Evolutionary conservation across 2,888 invertebrate genomes (phyloP), one percentile per base, ranked within the genome.

Genomic region (Brenthis daphne): DNA sequence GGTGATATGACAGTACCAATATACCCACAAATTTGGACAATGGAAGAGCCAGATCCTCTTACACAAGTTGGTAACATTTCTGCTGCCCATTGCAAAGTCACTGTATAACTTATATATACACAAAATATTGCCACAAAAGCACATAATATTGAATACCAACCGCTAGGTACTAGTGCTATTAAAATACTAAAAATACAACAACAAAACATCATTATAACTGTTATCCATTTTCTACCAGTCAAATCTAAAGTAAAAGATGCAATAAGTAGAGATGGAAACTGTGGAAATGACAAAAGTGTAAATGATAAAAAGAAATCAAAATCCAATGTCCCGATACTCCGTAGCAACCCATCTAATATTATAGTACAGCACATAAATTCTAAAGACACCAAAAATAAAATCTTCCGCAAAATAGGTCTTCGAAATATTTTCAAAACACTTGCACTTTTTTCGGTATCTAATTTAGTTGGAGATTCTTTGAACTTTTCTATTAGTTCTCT

Each of bases 291-390:
- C 20, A 87, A 76, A 3, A 89, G 73, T 6, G 88, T 82, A 70
- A 90, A 89, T 0, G 89, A 88, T 24, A 89, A 51, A 71, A 89
- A 90, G 69, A 86, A 88, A 71, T 90, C 82, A 58, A 84, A 89
- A 13, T 84, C 65, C 37, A 89, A 73, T n/a, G 82, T 77, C 1
- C 85, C 84, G n/a, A 88, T 77, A n/a, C 81, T 85, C 69, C 89
- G 83, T 3, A 87, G 76, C 12, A 88, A 76, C 1, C 82, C 77
- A 66, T 90, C 89, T 58, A 85, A 87, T 33, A 85, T 77, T 24
- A 85, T 77, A 75, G 82, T 79, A 47, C 80, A 77, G 57, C 82
- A 82, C 79, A 85, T 80, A 67, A 81, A 87, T 51, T 81, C 78
- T 14, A 86, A 13, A 73, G 85, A 83, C 12, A 81, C 76, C 16